phyloP scores from a whole-genome alignment of 2,888 invertebrate species.

The Pseudoips prasinana region DNA sequence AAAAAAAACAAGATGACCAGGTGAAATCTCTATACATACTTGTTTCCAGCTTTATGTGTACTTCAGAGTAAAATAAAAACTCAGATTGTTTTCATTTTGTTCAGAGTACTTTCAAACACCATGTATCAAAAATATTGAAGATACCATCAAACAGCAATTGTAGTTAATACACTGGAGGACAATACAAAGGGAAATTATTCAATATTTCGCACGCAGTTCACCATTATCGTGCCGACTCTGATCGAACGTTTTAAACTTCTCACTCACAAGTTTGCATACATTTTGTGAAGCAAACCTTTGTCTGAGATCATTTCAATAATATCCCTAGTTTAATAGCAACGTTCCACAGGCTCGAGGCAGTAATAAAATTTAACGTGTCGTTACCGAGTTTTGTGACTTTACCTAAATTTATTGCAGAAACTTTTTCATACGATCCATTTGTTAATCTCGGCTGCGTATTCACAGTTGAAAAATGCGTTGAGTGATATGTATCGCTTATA shows the following conservation, averaged over 20 bases:
- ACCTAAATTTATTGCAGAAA: constrained; percentile 63
- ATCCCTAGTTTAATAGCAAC: constrained; percentile 69
- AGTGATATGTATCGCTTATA: constrained; percentile 35
- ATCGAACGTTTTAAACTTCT: constrained; percentile 43
- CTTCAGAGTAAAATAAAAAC: too few relatives aligned
- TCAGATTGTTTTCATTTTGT: too few relatives aligned
- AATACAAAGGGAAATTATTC: constrained; percentile 27
- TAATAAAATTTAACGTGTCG: constrained; percentile 75
- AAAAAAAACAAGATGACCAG: too few relatives aligned
- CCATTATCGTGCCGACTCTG: constrained; percentile 33
- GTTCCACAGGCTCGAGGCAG: constrained; percentile 51
- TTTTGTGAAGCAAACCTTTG: constrained; percentile 54
- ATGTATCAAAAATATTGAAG: too few relatives aligned
- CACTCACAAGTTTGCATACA: constrained; percentile 48
- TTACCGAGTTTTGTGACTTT: constrained; percentile 63
- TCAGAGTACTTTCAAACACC: too few relatives aligned
- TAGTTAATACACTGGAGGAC: constrained; percentile 1
- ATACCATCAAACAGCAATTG: too few relatives aligned
- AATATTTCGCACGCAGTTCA: constrained; percentile 18
- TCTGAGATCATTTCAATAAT: constrained; percentile 74
- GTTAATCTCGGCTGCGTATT: constrained; percentile 54
- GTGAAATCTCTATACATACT: too few relatives aligned
- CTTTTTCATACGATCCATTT: constrained; percentile 68
- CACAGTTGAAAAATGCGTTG: constrained; percentile 46
- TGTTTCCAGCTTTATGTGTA: too few relatives aligned